Base-by-base conservation (phyloP, 2,797 vertebrate genomes). In the Aplochiton taeniatus region DNA sequence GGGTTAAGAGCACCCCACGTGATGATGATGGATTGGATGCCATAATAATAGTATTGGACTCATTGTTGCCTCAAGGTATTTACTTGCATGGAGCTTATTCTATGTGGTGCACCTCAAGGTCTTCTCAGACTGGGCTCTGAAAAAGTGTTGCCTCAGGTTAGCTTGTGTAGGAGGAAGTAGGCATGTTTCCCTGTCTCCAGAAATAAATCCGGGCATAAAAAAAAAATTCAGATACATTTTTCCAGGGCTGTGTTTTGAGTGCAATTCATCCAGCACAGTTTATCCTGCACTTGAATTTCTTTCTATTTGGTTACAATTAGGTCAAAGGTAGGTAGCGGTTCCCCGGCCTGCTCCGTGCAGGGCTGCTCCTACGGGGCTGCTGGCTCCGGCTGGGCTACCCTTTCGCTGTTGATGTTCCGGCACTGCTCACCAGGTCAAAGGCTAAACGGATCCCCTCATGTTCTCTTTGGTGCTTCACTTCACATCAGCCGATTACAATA, bases 401-500 rank as follows among this genome's bases (percentile, higher is more conserved):
- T 9, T 9, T 7, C 54, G 17, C 11, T 57, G 4, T 17, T 52
- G n/a, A 13, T 8, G 4, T 58, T 42, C n/a, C 11, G 7, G 31
- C 11, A 1, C 11, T 41, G 20, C 14, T 56, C 10, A 11, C 45
- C 48, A 18, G 63, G 41, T 70, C 54, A 67, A 43, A 60, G 66
- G 63, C 61, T 61, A 68, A 65, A 48, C 61, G 69, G 11, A 58
- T 64, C 42, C 19, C 65, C 11, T 65, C 53, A 49, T 67, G 45
- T 58, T 18, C 47, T 42, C 12, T 44, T 16, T 54, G 11, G 52
- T 31, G 52, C 13, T 11, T 41, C 1, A 55, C 14, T 41, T 53
- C 51, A n/a, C 31, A 2, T 73, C 54, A 59, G 49, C 45, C 9
- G 65, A 66, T 69, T 60, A 75, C 69, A 70, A 58, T 46, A 41